These are phyloP conservation scores for Andrena praecox DNA, from an alignment of 2,888 invertebrate genomes.

Conservation along the genomic window DNA sequence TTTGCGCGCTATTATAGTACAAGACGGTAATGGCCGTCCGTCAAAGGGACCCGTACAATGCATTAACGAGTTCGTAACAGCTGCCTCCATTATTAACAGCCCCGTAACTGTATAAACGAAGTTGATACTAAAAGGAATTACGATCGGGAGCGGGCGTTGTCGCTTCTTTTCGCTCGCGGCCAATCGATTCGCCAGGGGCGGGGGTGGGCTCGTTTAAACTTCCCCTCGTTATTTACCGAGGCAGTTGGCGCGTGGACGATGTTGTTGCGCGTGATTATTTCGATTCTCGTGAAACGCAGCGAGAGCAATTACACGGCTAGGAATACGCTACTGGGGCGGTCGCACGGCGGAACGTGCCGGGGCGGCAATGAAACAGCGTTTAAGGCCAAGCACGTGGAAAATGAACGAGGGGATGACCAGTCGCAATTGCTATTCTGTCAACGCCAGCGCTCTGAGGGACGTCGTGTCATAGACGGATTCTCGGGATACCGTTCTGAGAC, in stretches of 20 bases:
- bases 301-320: conserved; percentile 42
- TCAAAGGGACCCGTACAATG: conserved; percentile 9
- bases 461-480: conserved; percentile 51
- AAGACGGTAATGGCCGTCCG: conserved; percentile 1
- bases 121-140: conserved; percentile 26
- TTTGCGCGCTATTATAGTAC: conserved; percentile 6
- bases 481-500: conserved; percentile 43
- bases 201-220: background rate
- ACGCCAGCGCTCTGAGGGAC: conserved; percentile 27
- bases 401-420: conserved; percentile 66
- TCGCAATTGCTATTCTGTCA: conserved; percentile 52
- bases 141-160: background rate
- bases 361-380: conserved; percentile 63
- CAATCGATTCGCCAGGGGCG: conserved; percentile 12
- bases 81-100: conserved; percentile 29
- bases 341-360: conserved; percentile 53
- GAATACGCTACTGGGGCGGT: conserved; percentile 52
- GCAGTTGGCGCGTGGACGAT: background rate
- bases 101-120: conserved; percentile 16
- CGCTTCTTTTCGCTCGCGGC: background rate
- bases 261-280: conserved; percentile 48
- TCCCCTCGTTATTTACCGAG: conserved; percentile 20
- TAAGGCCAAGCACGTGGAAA: conserved; percentile 68
- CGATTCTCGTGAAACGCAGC: conserved; percentile 51
- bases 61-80: conserved; percentile 35